Base-by-base conservation (phyloP, 53 echinoderm and acorn worm genomes). In the Mesocentrotus franciscanus region DNA sequence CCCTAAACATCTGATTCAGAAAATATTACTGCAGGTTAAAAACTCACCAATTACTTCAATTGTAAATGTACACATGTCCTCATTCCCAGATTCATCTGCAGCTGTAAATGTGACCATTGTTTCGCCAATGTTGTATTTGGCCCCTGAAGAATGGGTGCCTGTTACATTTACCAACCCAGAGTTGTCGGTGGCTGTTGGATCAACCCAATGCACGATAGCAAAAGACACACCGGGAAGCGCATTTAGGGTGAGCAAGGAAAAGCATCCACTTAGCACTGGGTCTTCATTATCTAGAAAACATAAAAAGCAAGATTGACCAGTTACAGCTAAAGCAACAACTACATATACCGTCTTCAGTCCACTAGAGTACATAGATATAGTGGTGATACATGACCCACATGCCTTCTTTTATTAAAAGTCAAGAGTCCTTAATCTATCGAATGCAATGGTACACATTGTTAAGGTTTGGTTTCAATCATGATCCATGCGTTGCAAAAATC, bases 111-210 rank as follows among this genome's bases (percentile, higher is more conserved):
- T 78, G 29, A 94, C 61, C 16, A 12, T 56, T 9, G 61, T 94
- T 58, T 27, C 78, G 7, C 94, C 94, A 4, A 94, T 83, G 7
- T 32, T 32, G 26, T 57, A 94, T 10, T 10, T 20, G 24, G 33
- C 83, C 15, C 94, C 94, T 7, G 94, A 59, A 30, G 18, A 17
- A 36, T 26, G 18, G 32, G 29, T 36, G 32, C 33, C 9, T 56
- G 79, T 79, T 57, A 81, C 22, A 7, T 9, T 94, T 9, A 94
- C 83, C 17, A 15, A 27, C 27, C 60, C 79, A 32, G 94, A 94
- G 84, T 94, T 94, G 84, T 94, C 94, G 12, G 79, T 78, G 32
- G 83, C 83, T 9, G 39, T 94, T 33, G 94, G 94, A 5, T 58
- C 60, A 30, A 61, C 8, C 94, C 94, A 94, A 30, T 16, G 18